Evolutionary conservation across 2,113 vertebrate genomes (phyloP), one percentile per base, ranked within the genome.

Genomic region (Oryzias woworae): DNA sequence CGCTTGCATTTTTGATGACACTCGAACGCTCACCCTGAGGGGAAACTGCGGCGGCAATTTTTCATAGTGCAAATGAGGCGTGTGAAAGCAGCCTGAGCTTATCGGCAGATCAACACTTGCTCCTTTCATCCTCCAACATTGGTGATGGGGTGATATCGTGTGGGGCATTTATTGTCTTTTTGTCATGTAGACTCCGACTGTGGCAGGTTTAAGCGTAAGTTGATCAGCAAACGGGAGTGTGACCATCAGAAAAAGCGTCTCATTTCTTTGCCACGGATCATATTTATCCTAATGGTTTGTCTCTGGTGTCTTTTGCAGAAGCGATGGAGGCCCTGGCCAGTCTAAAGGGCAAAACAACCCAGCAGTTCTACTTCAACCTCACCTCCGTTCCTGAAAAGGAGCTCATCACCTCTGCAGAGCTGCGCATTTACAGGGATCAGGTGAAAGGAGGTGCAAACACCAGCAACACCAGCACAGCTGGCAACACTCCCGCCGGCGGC

Each of bases 341-440:
- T 81, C 85, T 88, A 14, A 94, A 91, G 85, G 94, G 94, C 75
- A 97, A 92, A 91, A 96, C 95, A 18, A 86, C 93, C 49, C 95
- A 96, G 28, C 93, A 95, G 85, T 98, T 99, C 91, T 96, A 95
- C 93, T 99, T 99, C 90, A 98, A 98, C 88, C 93, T 99, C 84
- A 95, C 94, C 70, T 96, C 95, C 54, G 87, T 99, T 77, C 96
- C 97, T 13, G 86, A 82, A 0, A 95, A 95, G 83, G 97, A 99
- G 85, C 93, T 94, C 68, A 86, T 99, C 92, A 94, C 95, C 48
- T 96, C 96, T 44, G 97, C 97, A 26, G 97, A 99, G 90, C 94
- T 99, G 20, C 94, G 97, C 59, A 92, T 99, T 85, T 98, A 95
- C 91, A 95, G 97, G 78, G 90, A 98, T 70, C 94, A 95, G 90